Evolutionary conservation across 2,113 vertebrate genomes (phyloP).

Genomic region (Budorcas taxicolor): DNA sequence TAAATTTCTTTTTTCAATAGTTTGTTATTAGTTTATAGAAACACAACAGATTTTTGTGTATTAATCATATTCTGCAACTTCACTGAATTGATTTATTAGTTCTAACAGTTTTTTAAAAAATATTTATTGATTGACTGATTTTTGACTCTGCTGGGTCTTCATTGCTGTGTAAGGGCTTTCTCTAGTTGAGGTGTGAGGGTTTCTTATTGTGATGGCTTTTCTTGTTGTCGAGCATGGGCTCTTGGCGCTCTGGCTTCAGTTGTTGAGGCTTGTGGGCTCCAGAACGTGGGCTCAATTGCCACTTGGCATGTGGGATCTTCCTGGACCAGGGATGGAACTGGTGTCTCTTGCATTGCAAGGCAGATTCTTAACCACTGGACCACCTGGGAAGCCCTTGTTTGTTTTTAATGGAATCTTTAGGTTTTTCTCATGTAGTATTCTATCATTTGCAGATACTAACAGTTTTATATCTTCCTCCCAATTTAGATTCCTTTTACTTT

Average conservation of each 20-base stretch:
- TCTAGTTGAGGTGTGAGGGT: background rate
- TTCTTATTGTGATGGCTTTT: background rate
- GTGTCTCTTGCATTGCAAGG: background rate
- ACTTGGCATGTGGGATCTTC: background rate
- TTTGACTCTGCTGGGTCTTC: background rate
- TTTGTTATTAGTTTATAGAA: background rate
- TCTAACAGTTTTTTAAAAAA: background rate
- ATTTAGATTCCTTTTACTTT: background rate
- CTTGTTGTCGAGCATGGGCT: fast-evolving
- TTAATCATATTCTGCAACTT: background rate
- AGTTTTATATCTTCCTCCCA: background rate
- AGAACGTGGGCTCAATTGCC: background rate
- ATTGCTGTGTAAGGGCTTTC: background rate
- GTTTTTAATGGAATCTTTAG: background rate
- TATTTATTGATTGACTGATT: background rate
- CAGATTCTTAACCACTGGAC: background rate
- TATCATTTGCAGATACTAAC: background rate
- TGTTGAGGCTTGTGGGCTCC: background rate
- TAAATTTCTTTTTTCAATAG: background rate
- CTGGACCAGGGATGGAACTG: background rate
- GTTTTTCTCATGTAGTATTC: background rate
- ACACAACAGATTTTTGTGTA: background rate
- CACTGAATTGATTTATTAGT: background rate
- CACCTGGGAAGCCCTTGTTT: background rate
- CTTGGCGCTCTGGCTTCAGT: background rate